Base-by-base conservation (phyloP, 2,113 vertebrate species). In the Polypterus bichir region DNA sequence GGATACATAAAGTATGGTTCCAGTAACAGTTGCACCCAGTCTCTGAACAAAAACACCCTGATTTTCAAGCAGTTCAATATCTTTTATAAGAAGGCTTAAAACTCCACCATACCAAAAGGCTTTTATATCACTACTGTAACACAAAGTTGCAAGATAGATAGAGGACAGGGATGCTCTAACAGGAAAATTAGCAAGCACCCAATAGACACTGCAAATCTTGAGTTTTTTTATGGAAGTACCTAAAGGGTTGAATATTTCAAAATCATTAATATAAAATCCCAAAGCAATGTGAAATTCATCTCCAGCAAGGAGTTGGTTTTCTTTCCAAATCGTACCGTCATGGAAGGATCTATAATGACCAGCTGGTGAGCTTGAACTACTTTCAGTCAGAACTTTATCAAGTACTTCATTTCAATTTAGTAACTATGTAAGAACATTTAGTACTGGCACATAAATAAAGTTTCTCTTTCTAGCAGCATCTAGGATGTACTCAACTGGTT, bases 121-220 rank as follows among this genome's bases (percentile, higher is more conserved):
- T 27, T 27, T 27, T 27, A 59, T 59, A 46, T 59, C 57, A 59
- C 4, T 59, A 59, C 3, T 59, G 10, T 59, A 27, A 59, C 57
- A 59, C n/a, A 59, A 59, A 3, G 46, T 27, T 44, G 57, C 57
- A 59, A 59, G 57, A 44, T 59, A 2, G 44, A 59, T 59, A 44
- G 57, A 44, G 57, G 57, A 59, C 9, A 46, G 46, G 5, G 44
- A 45, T 8, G 44, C 44, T 4, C 46, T 59, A 59, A 59, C 5
- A 59, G 57, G 57, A 3, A 59, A 4, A 59, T 59, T 59, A 27
- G 57, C 10, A 59, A 59, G 5, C n/a, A 59, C 57, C 57, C 57
- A 59, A 59, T 2, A 59, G 57, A 59, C 57, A 11, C 4, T 46
- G 3, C 57, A 59, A 44, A 59, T 44, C 9, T 59, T 27, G 9